phyloP scores from a whole-genome alignment of 64 coral and sea anemone genomes.

The Montipora foliosa region DNA sequence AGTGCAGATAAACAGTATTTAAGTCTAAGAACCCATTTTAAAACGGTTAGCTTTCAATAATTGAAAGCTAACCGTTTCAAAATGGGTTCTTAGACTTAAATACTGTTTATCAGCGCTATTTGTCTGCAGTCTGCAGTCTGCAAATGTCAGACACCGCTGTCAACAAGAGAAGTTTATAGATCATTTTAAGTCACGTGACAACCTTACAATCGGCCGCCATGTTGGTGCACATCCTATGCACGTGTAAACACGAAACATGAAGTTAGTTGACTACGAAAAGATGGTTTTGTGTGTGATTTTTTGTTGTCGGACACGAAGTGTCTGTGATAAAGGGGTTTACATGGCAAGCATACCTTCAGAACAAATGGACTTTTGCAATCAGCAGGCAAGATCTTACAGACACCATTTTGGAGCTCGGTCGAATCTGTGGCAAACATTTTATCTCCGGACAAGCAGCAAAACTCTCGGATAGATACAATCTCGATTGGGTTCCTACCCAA shows the following conservation, averaged over 20 bases:
- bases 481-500: conserved; percentile 55
- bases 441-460: conserved; percentile 20
- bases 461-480: conserved; percentile 53
- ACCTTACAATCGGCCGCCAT: background rate
- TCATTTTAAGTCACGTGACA: background rate
- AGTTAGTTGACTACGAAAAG: background rate
- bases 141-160: no score
- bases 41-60: no score
- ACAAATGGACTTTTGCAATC: conserved; percentile 12
- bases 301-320: background rate
- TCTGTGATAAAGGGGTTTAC: conserved; percentile 29
- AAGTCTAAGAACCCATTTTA: no score
- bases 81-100: no score
- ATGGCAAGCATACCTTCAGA: conserved; percentile 5
- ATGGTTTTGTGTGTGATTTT: no score
- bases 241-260: background rate
- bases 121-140: no score
- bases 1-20: no score
- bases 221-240: background rate
- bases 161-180: background rate
- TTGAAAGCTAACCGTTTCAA: no score
- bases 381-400: conserved; percentile 63
- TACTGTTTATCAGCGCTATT: no score
- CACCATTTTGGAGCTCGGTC: conserved; percentile 30
- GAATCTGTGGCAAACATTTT: conserved; percentile 54